These are phyloP conservation scores for Erythrocercus mccallii DNA, from an alignment of 2,113 vertebrate genomes.

Conservation along the genomic window DNA sequence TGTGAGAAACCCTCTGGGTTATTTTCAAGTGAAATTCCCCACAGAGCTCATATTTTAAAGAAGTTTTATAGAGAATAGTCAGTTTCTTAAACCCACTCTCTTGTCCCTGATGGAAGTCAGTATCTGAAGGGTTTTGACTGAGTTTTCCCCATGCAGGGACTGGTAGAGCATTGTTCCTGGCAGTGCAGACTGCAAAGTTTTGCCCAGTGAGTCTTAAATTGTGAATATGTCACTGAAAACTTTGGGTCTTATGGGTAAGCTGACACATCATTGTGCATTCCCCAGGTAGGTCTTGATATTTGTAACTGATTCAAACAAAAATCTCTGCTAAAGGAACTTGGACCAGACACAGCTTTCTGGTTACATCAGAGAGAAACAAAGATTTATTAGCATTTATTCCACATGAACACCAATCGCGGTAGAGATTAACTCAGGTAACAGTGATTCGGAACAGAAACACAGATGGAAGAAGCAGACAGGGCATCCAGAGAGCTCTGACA, in stretches of 20 bases:
- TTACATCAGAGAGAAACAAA: slow-evolving; percentile 46
- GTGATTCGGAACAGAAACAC: neutral
- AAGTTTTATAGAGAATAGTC: neutral
- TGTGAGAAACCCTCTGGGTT: neutral
- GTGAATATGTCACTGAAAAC: neutral
- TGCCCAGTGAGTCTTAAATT: neutral
- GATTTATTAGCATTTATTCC: slow-evolving; percentile 43
- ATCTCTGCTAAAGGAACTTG: neutral
- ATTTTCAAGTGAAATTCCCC: neutral
- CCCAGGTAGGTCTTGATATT: neutral
- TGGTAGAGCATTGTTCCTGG: neutral
- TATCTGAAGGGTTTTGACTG: neutral
- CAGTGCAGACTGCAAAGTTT: neutral
- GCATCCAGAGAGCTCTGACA: neutral
- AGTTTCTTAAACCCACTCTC: neutral
- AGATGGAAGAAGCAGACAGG: neutral
- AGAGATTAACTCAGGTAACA: neutral
- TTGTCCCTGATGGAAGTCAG: neutral
- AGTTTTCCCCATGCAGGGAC: neutral
- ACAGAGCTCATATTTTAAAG: neutral
- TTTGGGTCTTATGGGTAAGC: neutral
- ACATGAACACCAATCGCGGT: neutral
- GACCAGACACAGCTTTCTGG: neutral
- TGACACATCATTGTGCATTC: neutral
- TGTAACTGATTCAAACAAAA: neutral